phyloP scores from a whole-genome alignment of 2,113 vertebrate genomes.

The Ardeotis arabs region DNA sequence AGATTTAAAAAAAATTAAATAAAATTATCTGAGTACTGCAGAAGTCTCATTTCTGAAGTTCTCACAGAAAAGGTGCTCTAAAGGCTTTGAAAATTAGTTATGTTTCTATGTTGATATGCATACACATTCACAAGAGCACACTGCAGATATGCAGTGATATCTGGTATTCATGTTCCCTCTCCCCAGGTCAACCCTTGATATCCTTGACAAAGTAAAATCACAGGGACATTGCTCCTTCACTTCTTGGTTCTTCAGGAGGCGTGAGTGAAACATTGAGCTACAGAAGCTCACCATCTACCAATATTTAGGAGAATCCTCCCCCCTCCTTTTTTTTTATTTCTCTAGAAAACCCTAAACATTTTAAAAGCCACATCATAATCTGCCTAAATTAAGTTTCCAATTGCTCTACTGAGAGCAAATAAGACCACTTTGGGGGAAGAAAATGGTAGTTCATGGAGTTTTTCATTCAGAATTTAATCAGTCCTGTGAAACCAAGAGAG shows the following conservation, averaged over 20 bases:
- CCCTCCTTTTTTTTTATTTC: neutral
- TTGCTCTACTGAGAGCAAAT: neutral
- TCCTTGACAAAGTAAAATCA: neutral
- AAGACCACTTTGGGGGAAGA: neutral
- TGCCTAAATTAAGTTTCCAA: neutral
- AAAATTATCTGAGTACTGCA: neutral
- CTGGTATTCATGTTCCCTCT: neutral
- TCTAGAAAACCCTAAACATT: fast-evolving
- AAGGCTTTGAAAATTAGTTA: neutral
- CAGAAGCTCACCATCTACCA: neutral
- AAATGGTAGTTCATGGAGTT: neutral
- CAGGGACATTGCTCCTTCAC: neutral
- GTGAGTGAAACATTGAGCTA: neutral
- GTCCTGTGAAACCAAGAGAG: neutral
- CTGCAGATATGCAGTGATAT: neutral
- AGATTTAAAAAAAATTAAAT: neutral
- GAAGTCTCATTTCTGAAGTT: neutral
- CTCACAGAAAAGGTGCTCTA: neutral
- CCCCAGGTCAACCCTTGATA: neutral
- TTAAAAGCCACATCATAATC: neutral
- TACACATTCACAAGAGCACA: neutral
- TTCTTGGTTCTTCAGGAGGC: neutral
- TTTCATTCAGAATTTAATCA: neutral
- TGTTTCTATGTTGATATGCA: neutral
- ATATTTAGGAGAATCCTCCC: neutral